Conservation (phyloP, 1,140 invertebrate species). For the Cotesia chilonis region DNA sequence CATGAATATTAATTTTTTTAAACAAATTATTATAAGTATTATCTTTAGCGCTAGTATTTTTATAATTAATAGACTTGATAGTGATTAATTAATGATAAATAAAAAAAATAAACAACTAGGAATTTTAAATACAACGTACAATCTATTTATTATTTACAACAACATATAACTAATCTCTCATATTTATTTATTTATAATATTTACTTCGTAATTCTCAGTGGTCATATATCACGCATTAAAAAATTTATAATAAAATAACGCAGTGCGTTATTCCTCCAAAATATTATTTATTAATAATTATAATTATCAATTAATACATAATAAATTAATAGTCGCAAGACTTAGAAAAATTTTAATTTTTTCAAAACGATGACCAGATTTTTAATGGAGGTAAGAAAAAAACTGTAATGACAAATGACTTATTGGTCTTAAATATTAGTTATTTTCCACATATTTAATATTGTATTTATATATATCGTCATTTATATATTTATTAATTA, state of each 20-base stretch:
- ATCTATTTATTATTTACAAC: conserved; percentile 58
- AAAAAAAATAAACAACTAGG: conserved; percentile 5
- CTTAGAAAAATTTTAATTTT: too few relatives aligned
- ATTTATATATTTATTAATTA: conserved; percentile 33
- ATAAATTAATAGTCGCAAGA: too few relatives aligned
- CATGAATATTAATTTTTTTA: too few relatives aligned
- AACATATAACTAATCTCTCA: conserved; percentile 46
- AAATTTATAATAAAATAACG: conserved; percentile 42
- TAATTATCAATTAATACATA: too few relatives aligned
- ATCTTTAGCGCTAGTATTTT: too few relatives aligned
- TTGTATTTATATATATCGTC: conserved; percentile 24
- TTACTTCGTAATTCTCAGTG: conserved; percentile 33
- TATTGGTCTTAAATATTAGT: neutral
- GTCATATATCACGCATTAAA: conserved; percentile 52
- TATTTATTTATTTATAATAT: conserved; percentile 30
- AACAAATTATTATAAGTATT: too few relatives aligned
- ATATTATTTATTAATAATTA: conserved; percentile 21
- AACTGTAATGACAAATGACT: too few relatives aligned
- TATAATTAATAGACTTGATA: too few relatives aligned
- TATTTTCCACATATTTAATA: neutral
- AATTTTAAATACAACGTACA: conserved; percentile 46
- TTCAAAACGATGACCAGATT: too few relatives aligned
- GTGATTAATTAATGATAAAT: neutral
- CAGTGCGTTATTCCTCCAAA: neutral
- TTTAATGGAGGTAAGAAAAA: too few relatives aligned